Evolutionary conservation across 2,888 invertebrate genomes (phyloP), one percentile per base, ranked within the genome.

Genomic region (Lacanobia oleracea): DNA sequence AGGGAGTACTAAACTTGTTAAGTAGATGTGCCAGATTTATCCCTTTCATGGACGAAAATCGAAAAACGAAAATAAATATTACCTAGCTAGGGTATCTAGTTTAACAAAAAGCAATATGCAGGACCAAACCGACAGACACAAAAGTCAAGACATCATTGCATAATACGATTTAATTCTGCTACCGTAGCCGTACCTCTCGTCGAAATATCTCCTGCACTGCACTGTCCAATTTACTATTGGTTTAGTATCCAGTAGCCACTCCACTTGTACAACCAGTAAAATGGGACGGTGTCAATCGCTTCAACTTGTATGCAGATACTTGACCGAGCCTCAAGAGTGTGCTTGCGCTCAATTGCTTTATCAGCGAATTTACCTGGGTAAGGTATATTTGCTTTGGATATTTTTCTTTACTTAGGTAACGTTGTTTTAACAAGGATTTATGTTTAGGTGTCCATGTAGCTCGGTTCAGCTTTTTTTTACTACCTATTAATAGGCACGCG

Each of bases 241-340:
- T 33, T 51, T 56, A 16, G 59, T 33, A 59, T 27, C 37, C 64
- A 60, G 23, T 54, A 43, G 23, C 59, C 54, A 66, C 56, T 81
- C 57, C 51, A n/a, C n/a, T n/a, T n/a, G n/a, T 27, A 50, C 56
- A 53, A 57, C n/a, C 77, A 48, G 59, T 51, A 64, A 76, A 79
- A 79, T 81, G 82, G 72, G 82, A 79, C 72, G 78, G 72, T 72
- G 67, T 64, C 77, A 71, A 64, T 57, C 51, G 27, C 68, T 63
- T 64, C 16, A 64, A 68, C 48, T 37, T 61, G 62, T 81, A 51
- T 54, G 51, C n/a, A 63, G 57, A 70, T 21, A 71, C 82, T 77
- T 81, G 66, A 78, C 65, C 57, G 54, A 64, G 51, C 43, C 6
- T 48, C 45, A 54, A 71, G 37, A 64, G 77, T 67, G 67, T 64